These are phyloP conservation scores for Meloe dianella DNA, from an alignment of 2,888 invertebrate genomes.

Conservation along the genomic window DNA sequence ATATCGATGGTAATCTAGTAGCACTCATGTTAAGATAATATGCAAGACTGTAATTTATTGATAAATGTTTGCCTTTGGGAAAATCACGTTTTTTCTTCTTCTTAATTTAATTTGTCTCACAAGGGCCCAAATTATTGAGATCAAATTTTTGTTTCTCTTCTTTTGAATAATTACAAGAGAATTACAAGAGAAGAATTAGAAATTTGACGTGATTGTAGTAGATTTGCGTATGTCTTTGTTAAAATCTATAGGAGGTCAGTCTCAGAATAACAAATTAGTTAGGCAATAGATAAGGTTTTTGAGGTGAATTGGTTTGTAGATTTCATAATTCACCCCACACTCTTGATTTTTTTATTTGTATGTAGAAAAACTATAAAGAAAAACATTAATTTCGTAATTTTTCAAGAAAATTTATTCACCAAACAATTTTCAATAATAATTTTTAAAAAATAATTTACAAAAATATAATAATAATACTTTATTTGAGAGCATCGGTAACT, in stretches of 20 bases:
- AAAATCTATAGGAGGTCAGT: neutral
- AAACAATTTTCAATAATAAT: slow-evolving; percentile 2
- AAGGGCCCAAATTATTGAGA: too few species aligned
- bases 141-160: too few species aligned
- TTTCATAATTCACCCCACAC: neutral
- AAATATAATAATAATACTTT: neutral
- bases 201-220: neutral
- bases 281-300: neutral
- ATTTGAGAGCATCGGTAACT: neutral
- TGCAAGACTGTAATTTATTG: too few species aligned
- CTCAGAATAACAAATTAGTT: slow-evolving; percentile 1
- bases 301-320: neutral
- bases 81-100: too few species aligned
- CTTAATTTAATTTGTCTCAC: too few species aligned
- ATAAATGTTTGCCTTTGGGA: too few species aligned
- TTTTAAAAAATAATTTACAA: slow-evolving; percentile 13
- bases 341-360: neutral
- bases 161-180: too few species aligned
- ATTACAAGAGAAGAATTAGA: neutral
- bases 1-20: too few species aligned
- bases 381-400: neutral
- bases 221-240: neutral
- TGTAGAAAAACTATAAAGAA: neutral
- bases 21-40: too few species aligned
- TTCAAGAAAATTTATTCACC: neutral